These are phyloP conservation scores for Montipora foliosa DNA, from an alignment of 64 coral and sea anemone species.

Conservation along the genomic window DNA sequence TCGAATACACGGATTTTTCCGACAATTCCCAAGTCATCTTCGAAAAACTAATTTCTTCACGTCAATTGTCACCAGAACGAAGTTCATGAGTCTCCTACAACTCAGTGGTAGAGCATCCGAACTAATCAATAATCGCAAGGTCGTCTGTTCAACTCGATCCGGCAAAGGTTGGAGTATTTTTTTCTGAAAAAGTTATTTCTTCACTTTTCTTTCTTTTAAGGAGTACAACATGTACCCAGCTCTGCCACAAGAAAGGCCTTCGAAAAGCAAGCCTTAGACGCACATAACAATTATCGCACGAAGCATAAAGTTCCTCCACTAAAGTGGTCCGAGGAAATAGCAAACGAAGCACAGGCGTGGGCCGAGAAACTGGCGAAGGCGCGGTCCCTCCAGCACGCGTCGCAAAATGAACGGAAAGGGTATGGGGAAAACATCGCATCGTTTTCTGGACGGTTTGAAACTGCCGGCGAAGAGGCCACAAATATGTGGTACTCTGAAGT, in stretches of 20 bases:
- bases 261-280: constrained; percentile 19
- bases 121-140: too few species aligned
- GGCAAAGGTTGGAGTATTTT: too few species aligned
- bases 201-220: neutral
- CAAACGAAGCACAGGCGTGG: constrained; percentile 74
- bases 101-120: too few species aligned
- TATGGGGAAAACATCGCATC: constrained; percentile 66
- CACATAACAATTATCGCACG: constrained; percentile 57
- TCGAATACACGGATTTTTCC: too few species aligned
- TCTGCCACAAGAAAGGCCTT: constrained; percentile 1
- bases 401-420: neutral
- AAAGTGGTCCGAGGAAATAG: constrained; percentile 54
- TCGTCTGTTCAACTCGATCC: too few species aligned
- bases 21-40: too few species aligned
- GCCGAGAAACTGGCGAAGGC: constrained; percentile 53
- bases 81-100: too few species aligned
- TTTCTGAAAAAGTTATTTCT: too few species aligned
- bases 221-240: neutral
- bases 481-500: constrained; percentile 67
- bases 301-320: constrained; percentile 57
- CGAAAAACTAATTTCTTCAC: too few species aligned
- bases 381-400: constrained; percentile 46
- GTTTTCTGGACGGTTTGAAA: constrained; percentile 42
- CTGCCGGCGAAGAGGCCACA: constrained; percentile 31
- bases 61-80: too few species aligned